phyloP scores from a whole-genome alignment of 1,140 invertebrate genomes.

The Bilobella aurantiaca region DNA sequence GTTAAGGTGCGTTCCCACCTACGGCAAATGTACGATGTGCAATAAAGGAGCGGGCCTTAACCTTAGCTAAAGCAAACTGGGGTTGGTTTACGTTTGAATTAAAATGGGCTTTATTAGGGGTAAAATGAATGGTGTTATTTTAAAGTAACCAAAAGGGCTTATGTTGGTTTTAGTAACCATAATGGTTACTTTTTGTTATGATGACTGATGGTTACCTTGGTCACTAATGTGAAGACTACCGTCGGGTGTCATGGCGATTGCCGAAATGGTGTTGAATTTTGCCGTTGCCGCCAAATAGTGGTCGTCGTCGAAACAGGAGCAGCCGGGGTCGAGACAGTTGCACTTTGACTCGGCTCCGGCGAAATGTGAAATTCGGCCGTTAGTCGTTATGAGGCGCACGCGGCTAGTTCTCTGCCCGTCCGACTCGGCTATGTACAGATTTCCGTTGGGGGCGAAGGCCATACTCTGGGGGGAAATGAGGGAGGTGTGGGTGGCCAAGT shows the following conservation, averaged over 20 bases:
- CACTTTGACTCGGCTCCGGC: slow-evolving; percentile 91
- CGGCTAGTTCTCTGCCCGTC: slow-evolving; percentile 88
- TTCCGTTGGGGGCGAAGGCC: slow-evolving; percentile 85
- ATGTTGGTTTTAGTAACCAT: too few relatives aligned
- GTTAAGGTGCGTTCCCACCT: too few relatives aligned
- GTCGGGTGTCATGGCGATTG: slow-evolving; percentile 84
- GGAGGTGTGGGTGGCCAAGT: slow-evolving; percentile 75
- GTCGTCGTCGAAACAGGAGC: slow-evolving; percentile 82
- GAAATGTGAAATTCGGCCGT: slow-evolving; percentile 81
- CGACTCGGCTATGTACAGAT: slow-evolving; percentile 87
- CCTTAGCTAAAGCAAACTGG: too few relatives aligned
- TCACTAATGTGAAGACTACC: slow-evolving; percentile 89
- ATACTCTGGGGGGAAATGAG: slow-evolving; percentile 87
- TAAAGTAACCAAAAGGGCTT: too few relatives aligned
- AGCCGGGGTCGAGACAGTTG: slow-evolving; percentile 79
- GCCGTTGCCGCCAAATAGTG: slow-evolving; percentile 82
- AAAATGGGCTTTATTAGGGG: too few relatives aligned
- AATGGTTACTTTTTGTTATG: too few relatives aligned
- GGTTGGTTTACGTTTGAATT: too few relatives aligned
- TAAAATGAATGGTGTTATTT: too few relatives aligned
- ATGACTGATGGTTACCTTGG: slow-evolving; percentile 49
- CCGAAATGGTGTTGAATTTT: slow-evolving; percentile 87
- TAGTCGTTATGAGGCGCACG: slow-evolving; percentile 77
- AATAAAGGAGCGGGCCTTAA: too few relatives aligned
- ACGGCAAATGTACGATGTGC: too few relatives aligned